Conservation (phyloP, 2,797 vertebrate species). For the Scolopax rusticola region DNA sequence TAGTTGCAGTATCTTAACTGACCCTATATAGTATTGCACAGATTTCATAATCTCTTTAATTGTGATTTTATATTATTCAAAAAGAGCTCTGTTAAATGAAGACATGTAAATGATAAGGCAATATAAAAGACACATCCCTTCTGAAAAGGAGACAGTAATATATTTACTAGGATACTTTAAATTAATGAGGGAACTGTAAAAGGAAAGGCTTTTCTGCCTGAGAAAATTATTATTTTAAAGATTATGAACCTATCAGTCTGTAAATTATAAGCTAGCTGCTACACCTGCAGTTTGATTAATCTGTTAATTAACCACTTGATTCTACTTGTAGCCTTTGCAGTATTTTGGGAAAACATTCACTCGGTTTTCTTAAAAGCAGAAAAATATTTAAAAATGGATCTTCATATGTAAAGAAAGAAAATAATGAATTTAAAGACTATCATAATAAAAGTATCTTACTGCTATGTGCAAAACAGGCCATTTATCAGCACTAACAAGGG, state of each 20-base stretch:
- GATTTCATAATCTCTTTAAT: not conserved
- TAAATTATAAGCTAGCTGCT: constrained; percentile 53
- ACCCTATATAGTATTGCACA: not conserved
- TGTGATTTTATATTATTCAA: not conserved
- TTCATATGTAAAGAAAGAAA: not conserved
- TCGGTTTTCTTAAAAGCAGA: not conserved
- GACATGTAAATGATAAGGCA: constrained; percentile 2
- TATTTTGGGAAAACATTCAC: constrained; percentile 2
- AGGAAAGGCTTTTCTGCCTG: constrained; percentile 30
- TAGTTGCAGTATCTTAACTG: not conserved
- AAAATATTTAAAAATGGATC: not conserved
- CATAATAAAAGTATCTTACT: not conserved
- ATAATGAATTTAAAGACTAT: not conserved
- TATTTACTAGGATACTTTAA: constrained; percentile 38
- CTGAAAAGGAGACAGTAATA: not conserved
- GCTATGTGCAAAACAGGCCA: not conserved
- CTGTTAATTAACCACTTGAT: constrained; percentile 59
- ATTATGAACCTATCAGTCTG: constrained; percentile 41
- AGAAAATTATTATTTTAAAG: constrained; percentile 65
- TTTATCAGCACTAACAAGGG: not conserved
- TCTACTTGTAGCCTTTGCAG: not conserved
- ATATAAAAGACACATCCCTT: not conserved
- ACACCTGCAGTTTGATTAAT: constrained; percentile 57
- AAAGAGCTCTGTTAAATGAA: constrained; percentile 22
- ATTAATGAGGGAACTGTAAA: constrained; percentile 17